phyloP scores from a whole-genome alignment of 2,113 vertebrate genomes.

The Sorex fumeus region DNA sequence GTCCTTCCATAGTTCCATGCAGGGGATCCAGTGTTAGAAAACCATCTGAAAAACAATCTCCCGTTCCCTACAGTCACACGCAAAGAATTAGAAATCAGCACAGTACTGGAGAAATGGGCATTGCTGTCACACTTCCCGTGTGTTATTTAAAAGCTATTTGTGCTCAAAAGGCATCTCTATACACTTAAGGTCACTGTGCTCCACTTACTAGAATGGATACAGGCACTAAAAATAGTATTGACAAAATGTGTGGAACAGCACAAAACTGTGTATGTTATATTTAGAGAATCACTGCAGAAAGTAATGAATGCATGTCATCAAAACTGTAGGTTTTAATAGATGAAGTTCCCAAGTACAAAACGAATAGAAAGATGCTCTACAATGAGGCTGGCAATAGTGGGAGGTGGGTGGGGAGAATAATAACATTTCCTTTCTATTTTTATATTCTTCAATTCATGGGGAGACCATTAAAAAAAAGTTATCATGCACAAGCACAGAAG shows the following conservation, averaged over 20 bases:
- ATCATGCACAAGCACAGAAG: conserved; percentile 59
- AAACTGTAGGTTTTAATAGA: conserved; percentile 11
- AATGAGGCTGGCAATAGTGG: background rate
- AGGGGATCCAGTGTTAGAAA: background rate
- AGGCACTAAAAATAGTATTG: background rate
- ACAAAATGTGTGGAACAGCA: background rate
- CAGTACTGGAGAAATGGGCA: background rate
- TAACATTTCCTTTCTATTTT: conserved; percentile 45
- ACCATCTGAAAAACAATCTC: background rate
- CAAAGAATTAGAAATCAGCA: background rate
- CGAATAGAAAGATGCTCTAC: background rate
- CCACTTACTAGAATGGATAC: background rate
- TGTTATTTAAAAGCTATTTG: background rate
- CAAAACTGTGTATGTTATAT: background rate
- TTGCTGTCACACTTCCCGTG: background rate
- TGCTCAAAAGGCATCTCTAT: background rate
- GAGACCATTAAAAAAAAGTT: background rate
- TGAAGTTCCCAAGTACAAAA: conserved; percentile 12
- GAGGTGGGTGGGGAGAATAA: background rate
- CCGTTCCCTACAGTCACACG: background rate
- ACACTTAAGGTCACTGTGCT: background rate
- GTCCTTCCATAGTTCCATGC: background rate
- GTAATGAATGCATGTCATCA: background rate
- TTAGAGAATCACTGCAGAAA: background rate
- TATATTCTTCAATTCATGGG: background rate